phyloP scores from a whole-genome alignment of 2,888 invertebrate genomes.

The Anthophora plumipes region DNA sequence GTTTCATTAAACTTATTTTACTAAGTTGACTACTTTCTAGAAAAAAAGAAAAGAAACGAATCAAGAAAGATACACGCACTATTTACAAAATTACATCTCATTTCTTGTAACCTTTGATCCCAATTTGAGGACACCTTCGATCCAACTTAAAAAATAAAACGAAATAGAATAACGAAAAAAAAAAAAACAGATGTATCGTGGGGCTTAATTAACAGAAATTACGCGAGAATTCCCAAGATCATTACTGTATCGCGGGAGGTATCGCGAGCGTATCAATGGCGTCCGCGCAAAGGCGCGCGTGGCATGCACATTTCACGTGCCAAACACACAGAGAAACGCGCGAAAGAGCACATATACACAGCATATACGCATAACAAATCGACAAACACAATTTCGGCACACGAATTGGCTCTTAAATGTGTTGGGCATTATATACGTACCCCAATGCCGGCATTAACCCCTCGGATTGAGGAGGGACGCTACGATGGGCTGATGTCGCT shows the following conservation, averaged over 20 bases:
- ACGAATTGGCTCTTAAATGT: conserved; percentile 71
- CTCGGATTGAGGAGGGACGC: conserved; percentile 68
- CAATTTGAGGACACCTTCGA: neutral
- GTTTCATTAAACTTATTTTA: neutral
- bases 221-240: neutral
- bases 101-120: neutral
- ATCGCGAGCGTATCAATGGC: too few species aligned
- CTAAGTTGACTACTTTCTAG: too few species aligned
- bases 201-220: too few species aligned
- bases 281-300: too few species aligned
- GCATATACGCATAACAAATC: conserved; percentile 52
- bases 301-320: neutral
- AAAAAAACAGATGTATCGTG: too few species aligned
- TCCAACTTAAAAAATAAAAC: too few species aligned
- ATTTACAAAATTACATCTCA: too few species aligned
- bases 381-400: conserved; percentile 66
- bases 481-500: conserved; percentile 81
- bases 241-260: neutral
- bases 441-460: conserved; percentile 60
- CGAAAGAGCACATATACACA: too few species aligned
- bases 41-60: too few species aligned
- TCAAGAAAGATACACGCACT: too few species aligned
- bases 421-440: conserved; percentile 57
- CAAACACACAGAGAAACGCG: neutral
- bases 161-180: too few species aligned